A percentile compares a stretch with the other conserved stretches of the same genome.
phyloP scores from a whole-genome alignment of 2,797 vertebrate genomes.

The Hypotaenidia philippensis region DNA sequence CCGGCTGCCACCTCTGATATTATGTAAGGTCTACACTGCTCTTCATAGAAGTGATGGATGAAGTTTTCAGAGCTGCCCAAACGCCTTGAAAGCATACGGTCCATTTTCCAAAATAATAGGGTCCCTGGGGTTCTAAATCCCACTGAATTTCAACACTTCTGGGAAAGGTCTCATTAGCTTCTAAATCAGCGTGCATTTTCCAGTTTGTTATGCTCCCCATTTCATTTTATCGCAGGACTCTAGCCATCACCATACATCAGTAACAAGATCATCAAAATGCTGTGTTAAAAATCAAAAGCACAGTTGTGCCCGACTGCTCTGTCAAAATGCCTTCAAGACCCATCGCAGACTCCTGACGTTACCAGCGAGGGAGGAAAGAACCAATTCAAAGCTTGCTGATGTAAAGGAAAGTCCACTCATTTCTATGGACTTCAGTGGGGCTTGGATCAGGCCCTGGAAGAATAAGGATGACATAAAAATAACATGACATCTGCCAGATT shows the following conservation, averaged over 20 bases:
- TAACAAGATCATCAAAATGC: neutral
- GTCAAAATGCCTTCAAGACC: slow-evolving; percentile 18
- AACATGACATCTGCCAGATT: slow-evolving; percentile 72
- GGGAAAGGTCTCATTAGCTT: neutral
- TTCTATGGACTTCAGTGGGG: slow-evolving; percentile 44
- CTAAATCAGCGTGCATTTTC: neutral
- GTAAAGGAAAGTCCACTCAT: slow-evolving; percentile 66
- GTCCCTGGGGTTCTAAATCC: slow-evolving; percentile 47
- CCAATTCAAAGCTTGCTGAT: slow-evolving; percentile 21
- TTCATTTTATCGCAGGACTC: neutral
- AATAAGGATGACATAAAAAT: slow-evolving; percentile 73
- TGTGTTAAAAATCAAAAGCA: neutral
- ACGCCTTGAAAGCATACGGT: slow-evolving; percentile 49
- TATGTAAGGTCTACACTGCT: neutral
- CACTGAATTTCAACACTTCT: slow-evolving; percentile 44
- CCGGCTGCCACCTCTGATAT: neutral
- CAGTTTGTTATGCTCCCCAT: neutral
- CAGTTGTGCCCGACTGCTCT: neutral
- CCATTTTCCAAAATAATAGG: slow-evolving; percentile 45
- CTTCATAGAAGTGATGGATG: slow-evolving; percentile 47
- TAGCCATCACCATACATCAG: slow-evolving; percentile 8
- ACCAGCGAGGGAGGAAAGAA: neutral
- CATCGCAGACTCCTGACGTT: neutral
- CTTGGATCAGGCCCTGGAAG: slow-evolving; percentile 67
- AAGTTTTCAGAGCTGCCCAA: slow-evolving; percentile 54